phyloP scores from a whole-genome alignment of 2,797 vertebrate species.

The Caiman crocodilus region DNA sequence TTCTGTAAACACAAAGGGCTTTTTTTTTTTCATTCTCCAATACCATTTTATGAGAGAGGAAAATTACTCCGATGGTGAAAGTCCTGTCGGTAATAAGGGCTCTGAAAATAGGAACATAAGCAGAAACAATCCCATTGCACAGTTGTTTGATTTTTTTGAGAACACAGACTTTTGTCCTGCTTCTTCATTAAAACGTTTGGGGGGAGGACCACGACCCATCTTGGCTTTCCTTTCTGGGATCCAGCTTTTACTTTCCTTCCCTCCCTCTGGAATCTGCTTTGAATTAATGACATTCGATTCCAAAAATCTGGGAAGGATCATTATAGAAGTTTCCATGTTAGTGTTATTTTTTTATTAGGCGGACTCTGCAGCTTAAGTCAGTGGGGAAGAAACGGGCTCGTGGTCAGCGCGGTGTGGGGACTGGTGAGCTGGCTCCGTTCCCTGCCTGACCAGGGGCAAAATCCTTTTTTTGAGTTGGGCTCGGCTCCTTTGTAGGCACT shows the following conservation, averaged over 20 bases:
- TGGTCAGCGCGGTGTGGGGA: not conserved
- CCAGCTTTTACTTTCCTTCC: slow-evolving; percentile 52
- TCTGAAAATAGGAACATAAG: slow-evolving; percentile 63
- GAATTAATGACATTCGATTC: slow-evolving; percentile 60
- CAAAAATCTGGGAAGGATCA: slow-evolving; percentile 61
- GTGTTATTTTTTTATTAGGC: slow-evolving; percentile 61
- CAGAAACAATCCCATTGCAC: slow-evolving; percentile 61
- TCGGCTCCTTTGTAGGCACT: not conserved
- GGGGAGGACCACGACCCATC: not conserved
- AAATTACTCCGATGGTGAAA: slow-evolving; percentile 58
- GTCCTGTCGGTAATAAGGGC: slow-evolving; percentile 64
- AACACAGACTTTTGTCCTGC: slow-evolving; percentile 36
- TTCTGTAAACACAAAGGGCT: slow-evolving; percentile 34
- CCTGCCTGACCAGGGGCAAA: not conserved
- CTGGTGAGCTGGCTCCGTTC: not conserved
- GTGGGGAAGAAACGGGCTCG: not conserved
- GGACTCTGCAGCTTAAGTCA: not conserved
- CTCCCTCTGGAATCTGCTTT: slow-evolving; percentile 36
- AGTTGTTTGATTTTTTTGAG: slow-evolving; percentile 39
- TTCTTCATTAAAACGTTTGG: slow-evolving; percentile 46
- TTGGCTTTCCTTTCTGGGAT: slow-evolving; percentile 28
- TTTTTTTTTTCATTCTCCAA: slow-evolving; percentile 19
- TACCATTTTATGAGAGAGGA: slow-evolving; percentile 63
- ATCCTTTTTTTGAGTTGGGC: no score
- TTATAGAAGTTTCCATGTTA: slow-evolving; percentile 72